Conservation (phyloP, 2,797 vertebrate genomes). For the Fistularia commersonii region DNA sequence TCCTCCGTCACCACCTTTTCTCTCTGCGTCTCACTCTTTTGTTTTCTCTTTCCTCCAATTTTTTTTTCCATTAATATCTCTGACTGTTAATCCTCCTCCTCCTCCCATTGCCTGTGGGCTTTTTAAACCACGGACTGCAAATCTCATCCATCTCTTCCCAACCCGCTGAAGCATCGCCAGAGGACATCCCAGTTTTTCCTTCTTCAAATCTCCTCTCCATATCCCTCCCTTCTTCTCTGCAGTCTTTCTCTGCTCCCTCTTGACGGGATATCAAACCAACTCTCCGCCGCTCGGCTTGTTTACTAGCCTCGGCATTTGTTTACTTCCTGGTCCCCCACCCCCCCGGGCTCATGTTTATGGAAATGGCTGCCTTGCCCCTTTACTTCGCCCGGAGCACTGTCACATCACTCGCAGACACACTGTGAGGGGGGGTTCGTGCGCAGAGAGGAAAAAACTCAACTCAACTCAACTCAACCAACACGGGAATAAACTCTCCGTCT, state of each 20-base stretch:
- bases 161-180: constrained; percentile 15
- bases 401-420: constrained; percentile 14
- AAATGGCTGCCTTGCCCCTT: constrained; percentile 27
- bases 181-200: constrained; percentile 25
- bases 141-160: constrained; percentile 12
- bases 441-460: constrained; percentile 1
- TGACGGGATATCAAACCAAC: constrained; percentile 2
- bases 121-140: constrained; percentile 18
- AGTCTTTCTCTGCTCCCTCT: constrained; percentile 1
- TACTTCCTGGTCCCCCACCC: constrained; percentile 20
- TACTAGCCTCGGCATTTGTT: constrained; percentile 1
- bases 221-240: neutral
- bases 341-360: constrained; percentile 33
- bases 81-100: constrained; percentile 5
- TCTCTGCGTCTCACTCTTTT: neutral
- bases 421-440: constrained; percentile 3
- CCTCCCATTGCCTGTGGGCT: constrained; percentile 25
- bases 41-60: constrained; percentile 1
- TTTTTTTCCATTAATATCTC: too few relatives aligned
- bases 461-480: constrained; percentile 14
- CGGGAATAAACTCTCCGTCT: neutral
- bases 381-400: constrained; percentile 28
- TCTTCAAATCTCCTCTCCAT: constrained; percentile 4
- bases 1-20: neutral
- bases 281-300: constrained; percentile 4